Conservation (phyloP, 2,888 invertebrate species). For the Drosophila picticornis region DNA sequence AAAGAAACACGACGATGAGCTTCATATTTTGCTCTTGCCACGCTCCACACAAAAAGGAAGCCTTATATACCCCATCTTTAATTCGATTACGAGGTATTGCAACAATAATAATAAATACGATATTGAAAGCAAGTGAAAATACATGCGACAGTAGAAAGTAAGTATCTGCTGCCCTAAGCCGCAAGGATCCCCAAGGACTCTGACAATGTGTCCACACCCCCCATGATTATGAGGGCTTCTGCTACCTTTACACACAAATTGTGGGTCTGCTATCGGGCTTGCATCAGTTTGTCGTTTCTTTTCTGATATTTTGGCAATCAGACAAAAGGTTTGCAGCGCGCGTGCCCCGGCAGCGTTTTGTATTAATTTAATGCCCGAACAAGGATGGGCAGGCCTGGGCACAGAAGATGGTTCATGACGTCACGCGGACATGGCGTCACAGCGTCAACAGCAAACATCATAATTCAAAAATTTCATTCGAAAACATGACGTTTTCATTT, state of each 20-base stretch:
- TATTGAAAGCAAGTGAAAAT: slow-evolving; percentile 67
- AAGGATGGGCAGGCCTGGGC: slow-evolving; percentile 32
- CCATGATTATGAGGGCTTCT: slow-evolving; percentile 18
- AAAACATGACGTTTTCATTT: slow-evolving; percentile 80
- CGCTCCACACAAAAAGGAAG: not conserved
- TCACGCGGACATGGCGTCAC: slow-evolving; percentile 45
- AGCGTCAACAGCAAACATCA: slow-evolving; percentile 70
- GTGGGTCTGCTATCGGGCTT: slow-evolving; percentile 53
- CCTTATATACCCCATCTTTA: not conserved
- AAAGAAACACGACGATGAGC: not conserved
- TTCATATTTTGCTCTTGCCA: not conserved
- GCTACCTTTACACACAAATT: slow-evolving; percentile 52
- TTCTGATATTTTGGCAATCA: slow-evolving; percentile 69
- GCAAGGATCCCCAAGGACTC: slow-evolving; percentile 64
- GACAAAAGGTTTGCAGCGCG: slow-evolving; percentile 61
- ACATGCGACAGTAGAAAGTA: slow-evolving; percentile 23
- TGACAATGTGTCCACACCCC: slow-evolving; percentile 51
- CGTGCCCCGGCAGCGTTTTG: slow-evolving; percentile 80
- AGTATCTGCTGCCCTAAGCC: slow-evolving; percentile 49
- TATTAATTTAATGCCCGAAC: slow-evolving; percentile 77
- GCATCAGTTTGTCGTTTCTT: slow-evolving; percentile 63
- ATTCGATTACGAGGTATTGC: slow-evolving; percentile 18
- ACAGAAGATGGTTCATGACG: slow-evolving; percentile 49
- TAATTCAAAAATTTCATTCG: slow-evolving; percentile 81
- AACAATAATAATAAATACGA: slow-evolving; percentile 64